Percentiles rank a stretch among this genome's conserved stretches.
Evolutionary conservation across 2,888 invertebrate species (phyloP).

Genomic region (Teleogryllus oceanicus): DNA sequence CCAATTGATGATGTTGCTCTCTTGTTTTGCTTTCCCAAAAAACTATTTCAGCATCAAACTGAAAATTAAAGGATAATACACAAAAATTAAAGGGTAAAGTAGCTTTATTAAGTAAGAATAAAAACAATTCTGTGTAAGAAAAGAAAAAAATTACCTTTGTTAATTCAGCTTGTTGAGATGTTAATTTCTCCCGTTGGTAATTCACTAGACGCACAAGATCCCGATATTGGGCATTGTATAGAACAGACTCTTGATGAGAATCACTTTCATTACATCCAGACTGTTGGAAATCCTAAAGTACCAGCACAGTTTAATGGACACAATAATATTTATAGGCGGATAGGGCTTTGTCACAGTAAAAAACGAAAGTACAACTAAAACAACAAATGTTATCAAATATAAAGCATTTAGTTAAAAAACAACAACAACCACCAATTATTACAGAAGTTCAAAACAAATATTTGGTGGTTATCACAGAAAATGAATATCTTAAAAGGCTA

Average conservation of each 20-base stretch:
- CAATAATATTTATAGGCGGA: too few relatives aligned
- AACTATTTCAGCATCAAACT: constrained; percentile 88
- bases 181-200: constrained; percentile 85
- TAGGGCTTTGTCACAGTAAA: too few relatives aligned
- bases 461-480: too few relatives aligned
- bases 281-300: constrained; percentile 32
- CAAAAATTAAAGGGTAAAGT: too few relatives aligned
- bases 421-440: too few relatives aligned
- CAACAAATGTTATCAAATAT: too few relatives aligned
- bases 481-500: too few relatives aligned
- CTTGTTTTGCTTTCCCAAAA: constrained; percentile 86
- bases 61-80: constrained; percentile 25
- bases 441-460: too few relatives aligned
- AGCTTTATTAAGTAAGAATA: background rate
- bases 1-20: constrained; percentile 81
- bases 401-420: too few relatives aligned
- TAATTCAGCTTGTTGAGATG: constrained; percentile 84
- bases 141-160: constrained; percentile 63
- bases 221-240: constrained; percentile 71
- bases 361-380: too few relatives aligned
- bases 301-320: too few relatives aligned
- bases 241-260: constrained; percentile 58
- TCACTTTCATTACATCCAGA: constrained; percentile 24
- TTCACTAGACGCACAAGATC: constrained; percentile 85
- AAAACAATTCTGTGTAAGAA: background rate